Base-by-base conservation (phyloP, 2,888 invertebrate genomes). In the Diachrysia chrysitis region DNA sequence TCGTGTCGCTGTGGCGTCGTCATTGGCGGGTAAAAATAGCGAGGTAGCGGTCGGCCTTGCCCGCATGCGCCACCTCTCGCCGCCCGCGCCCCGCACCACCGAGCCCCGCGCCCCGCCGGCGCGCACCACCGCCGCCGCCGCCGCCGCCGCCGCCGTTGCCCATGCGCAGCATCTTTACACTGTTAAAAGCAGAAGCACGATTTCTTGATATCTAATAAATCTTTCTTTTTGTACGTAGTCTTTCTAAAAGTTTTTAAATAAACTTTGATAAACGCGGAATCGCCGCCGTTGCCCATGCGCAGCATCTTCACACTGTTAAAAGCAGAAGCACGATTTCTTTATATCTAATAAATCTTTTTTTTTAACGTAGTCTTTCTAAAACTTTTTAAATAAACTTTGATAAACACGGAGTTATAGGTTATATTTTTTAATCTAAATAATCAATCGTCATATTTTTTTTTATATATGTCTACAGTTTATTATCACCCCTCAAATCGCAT, bases 21-120 rank as follows among this genome's bases (percentile, higher is more conserved):
- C 81, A 85, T 87, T 86, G 86, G 85, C 54, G 75, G 75, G 68
- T 82, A 85, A 79, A 84, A 83, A 86, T 86, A 86, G 69, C 63
- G 67, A 59, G 53, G 57, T 46, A 35, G 71, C 66, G 57, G 48
- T 61, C 71, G 73, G 78, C 78, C 80, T 77, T 72, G 79, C 76
- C 75, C 69, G 60, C 64, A 73, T 81, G 76, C 68, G 78, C 81
- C 76, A 69, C 76, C 73, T 72, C 69, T 67, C 66, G 57, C 67
- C 65, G 48, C 60, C 66, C 65, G 66, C 72, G 65, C 63, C 63
- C 25, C 58, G 32, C 46, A 10, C 57, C n/a, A n/a, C n/a, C 51
- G 29, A 3, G 37, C 21, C 57, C 25, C 37, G 14, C 58, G n/a
- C 9, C 21, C 10, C 55, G 7, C 59, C 21, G 19, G 9, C 60